A percentile compares a stretch with the other conserved stretches of the same genome.
phyloP scores from a whole-genome alignment of 2,888 invertebrate species.

The Melanostoma mellinum region DNA sequence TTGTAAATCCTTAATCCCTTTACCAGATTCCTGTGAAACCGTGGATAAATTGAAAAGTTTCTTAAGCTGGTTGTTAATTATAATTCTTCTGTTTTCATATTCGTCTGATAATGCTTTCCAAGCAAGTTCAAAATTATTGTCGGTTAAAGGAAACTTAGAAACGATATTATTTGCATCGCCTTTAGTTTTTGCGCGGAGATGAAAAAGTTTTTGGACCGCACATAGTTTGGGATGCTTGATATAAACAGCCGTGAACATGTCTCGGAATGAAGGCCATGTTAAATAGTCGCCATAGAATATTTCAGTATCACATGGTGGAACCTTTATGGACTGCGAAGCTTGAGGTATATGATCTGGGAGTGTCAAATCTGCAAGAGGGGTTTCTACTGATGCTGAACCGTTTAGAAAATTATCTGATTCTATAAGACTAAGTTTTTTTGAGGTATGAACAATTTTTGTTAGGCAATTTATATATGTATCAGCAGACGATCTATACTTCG shows the following conservation, averaged over 20 bases:
- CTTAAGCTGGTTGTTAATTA: conserved; percentile 33
- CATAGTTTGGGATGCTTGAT: conserved; percentile 1
- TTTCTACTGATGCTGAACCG: no score
- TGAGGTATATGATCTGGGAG: no score
- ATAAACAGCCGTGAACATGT: conserved; percentile 2
- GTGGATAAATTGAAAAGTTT: not conserved
- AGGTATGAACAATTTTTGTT: no score
- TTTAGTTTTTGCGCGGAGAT: conserved; percentile 22
- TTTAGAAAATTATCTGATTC: no score
- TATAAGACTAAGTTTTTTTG: no score
- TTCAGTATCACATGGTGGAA: conserved; percentile 10
- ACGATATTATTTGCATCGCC: conserved; percentile 33
- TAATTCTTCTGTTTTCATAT: conserved; percentile 42
- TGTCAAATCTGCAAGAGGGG: no score
- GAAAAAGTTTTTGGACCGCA: conserved; percentile 26
- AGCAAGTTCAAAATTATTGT: conserved; percentile 13
- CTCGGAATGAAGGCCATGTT: conserved; percentile 8
- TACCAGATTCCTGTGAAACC: not conserved
- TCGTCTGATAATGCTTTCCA: conserved; percentile 26
- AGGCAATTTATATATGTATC: no score
- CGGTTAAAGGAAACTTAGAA: conserved; percentile 11
- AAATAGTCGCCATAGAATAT: not conserved
- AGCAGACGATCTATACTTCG: no score
- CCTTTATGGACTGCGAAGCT: not conserved
- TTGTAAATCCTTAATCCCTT: not conserved